Evolutionary conservation across 2,888 invertebrate species (phyloP).

Genomic region (Scaptomyza flava): DNA sequence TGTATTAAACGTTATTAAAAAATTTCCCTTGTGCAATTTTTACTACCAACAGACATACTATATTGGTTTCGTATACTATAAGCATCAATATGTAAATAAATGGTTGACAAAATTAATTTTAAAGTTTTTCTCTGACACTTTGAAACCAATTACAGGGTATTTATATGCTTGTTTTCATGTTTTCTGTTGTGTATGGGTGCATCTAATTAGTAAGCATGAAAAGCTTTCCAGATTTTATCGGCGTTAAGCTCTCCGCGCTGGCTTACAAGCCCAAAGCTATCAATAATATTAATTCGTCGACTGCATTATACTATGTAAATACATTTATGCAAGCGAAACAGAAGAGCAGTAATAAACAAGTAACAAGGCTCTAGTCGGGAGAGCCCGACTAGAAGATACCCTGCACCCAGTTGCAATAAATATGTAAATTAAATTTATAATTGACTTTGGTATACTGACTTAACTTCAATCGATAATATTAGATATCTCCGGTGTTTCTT

Average conservation of each 20-base stretch:
- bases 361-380: no score
- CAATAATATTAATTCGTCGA: conserved; percentile 15
- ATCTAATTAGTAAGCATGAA: conserved; percentile 54
- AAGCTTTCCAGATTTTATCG: conserved; percentile 31
- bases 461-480: no score
- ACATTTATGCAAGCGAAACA: not conserved
- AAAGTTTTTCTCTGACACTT: not conserved
- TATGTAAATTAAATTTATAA: no score
- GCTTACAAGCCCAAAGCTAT: conserved; percentile 13
- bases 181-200: not conserved
- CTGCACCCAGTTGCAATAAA: no score
- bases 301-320: conserved; percentile 20
- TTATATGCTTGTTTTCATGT: not conserved
- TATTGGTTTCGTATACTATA: not conserved
- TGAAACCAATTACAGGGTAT: conserved; percentile 16
- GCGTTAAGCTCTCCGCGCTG: not conserved
- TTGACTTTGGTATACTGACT: no score
- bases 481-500: no score
- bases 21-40: not conserved
- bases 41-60: not conserved
- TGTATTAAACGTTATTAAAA: not conserved
- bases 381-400: no score
- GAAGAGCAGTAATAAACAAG: not conserved
- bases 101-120: not conserved
- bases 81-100: not conserved